phyloP scores from a whole-genome alignment of 2,888 invertebrate genomes.

The Pemphredon lugubris region DNA sequence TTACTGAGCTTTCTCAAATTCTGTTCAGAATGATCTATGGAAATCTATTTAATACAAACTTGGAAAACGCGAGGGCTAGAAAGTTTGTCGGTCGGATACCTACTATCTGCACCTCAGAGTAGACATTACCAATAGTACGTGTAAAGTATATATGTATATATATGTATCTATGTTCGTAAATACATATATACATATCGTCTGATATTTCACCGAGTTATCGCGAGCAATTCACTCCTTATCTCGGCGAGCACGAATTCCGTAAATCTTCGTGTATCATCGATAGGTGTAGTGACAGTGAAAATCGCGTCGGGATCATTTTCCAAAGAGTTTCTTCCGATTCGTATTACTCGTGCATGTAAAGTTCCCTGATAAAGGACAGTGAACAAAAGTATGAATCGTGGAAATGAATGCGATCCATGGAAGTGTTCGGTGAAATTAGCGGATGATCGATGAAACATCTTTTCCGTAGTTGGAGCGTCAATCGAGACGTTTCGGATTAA shows the following conservation, averaged over 20 bases:
- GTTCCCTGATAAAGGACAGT: not conserved
- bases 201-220: constrained; percentile 58
- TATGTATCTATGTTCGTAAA: not conserved
- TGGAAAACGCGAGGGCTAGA: no score
- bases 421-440: not conserved
- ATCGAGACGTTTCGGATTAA: no score
- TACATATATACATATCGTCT: constrained; percentile 37
- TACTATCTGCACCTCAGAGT: not conserved
- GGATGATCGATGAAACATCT: not conserved
- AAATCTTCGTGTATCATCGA: constrained; percentile 11
- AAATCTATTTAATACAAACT: no score
- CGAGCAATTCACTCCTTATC: constrained; percentile 56
- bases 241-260: constrained; percentile 30
- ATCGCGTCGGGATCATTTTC: constrained; percentile 4
- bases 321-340: not conserved
- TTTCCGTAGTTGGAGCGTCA: no score
- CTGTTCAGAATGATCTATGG: no score
- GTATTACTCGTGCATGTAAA: no score
- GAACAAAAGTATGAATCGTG: no score
- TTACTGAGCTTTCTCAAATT: no score
- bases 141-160: not conserved
- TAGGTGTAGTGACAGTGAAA: constrained; percentile 8
- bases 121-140: not conserved
- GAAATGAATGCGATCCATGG: not conserved
- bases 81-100: no score